Base-by-base conservation (phyloP, 2,797 vertebrate species). In the Mycteria americana region DNA sequence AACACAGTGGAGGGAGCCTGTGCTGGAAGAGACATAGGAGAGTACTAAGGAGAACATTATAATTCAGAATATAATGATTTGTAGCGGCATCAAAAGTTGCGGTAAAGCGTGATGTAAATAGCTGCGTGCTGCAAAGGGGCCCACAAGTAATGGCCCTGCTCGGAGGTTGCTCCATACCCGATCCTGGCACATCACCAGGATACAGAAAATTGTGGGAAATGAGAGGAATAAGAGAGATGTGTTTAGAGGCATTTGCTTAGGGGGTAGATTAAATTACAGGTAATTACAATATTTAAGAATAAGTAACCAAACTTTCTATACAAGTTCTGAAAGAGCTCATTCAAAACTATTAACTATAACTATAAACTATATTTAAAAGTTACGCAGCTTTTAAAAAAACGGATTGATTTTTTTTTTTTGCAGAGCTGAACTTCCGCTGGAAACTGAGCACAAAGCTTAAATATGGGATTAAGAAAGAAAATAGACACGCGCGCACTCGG, bases 401-500 rank as follows among this genome's bases (percentile, higher is more conserved):
- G 30, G 2, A 25, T 19, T 16, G 13, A 6, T 39, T 13, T 25
- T 12, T 27, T 59, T 59, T 37, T 39, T 22, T 24, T 11, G 1
- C 17, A 33, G 28, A 16, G 39, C 30, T 51, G 18, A 53, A 35
- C 3, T 60, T 57, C 45, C 51, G 11, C 53, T 64, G 41, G 39
- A 76, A 82, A 33, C 23, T 1, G 3, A 41, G 37, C 6, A 5
- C 23, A 17, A 45, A 68, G 50, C 10, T 64, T 33, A 72, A 56
- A 27, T 5, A 4, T 4, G 7, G 53, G 63, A 18, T 85, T 63
- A 23, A 62, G 43, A 31, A 45, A 22, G 41, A 11, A 63, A 51
- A 54, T 4, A 3, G 6, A 28, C 11, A 18, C 3, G 3, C 16
- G 10, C 0, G 3, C 0, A 0, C 10, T 43, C 18, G 33, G 64